Evolutionary conservation across 2,888 invertebrate genomes (phyloP), one percentile per base, ranked within the genome.

Genomic region (Pristionchus mayeri): DNA sequence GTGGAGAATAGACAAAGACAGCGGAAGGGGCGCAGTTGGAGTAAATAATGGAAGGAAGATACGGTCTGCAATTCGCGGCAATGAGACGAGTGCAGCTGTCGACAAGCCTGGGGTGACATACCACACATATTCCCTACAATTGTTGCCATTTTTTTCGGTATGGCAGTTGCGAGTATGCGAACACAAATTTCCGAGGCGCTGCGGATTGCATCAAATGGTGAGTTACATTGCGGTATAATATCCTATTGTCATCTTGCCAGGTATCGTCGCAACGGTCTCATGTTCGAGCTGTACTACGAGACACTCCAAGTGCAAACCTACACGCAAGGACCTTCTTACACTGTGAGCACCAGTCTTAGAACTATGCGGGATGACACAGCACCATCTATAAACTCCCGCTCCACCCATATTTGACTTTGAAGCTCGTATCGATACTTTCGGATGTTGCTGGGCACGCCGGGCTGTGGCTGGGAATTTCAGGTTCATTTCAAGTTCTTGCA

Each of bases 161-260:
- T 27, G 75, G 75, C n/a, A 75, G 75, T 27, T 75, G 75, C 44
- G 75, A 75, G 27, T 75, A 75, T 27, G 75, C 75, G 0, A 75
- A 75, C 75, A 75, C 75, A 9, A 75, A 75, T 27, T 75, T 75
- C 75, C 21, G 44, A 24, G 34, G 34, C 3, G 75, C 75, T 44
- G 48, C 40, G 4, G 44, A 40, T 13, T 75, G 75, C 75, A 75
- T 75, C 11, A n/a, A 44, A 75, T 75, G 75, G 75, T 75, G 16
- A 24, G 1, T 75, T 13, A 13, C n/a, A n/a, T n/a, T n/a, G n/a
- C n/a, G n/a, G 21, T 75, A 3, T n/a, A 34, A 24, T n/a, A n/a
- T n/a, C 2, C 4, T 30, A 24, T 44, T 67, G 4, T 18, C 16
- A 2, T 67, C 4, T n/a, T n/a, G n/a, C n/a, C n/a, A 75, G 75